Evolutionary conservation across 1,140 invertebrate genomes (phyloP).

Genomic region (Antheraea mylitta): DNA sequence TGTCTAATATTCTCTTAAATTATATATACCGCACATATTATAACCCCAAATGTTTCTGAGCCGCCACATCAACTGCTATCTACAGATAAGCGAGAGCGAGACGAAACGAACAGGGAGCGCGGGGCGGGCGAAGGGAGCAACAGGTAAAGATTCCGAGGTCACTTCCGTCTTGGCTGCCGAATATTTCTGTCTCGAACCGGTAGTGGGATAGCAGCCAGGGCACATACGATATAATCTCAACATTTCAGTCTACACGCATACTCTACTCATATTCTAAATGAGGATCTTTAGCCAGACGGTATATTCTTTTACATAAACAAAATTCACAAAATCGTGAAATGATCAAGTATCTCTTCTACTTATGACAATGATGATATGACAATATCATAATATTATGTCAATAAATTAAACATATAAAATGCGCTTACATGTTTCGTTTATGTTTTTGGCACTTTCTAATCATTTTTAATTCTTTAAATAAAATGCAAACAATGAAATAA

Average conservation of each 20-base stretch:
- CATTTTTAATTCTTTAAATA: too few species aligned
- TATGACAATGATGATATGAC: not conserved
- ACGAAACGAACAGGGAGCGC: constrained; percentile 44
- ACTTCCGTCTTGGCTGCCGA: constrained; percentile 78
- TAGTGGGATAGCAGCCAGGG: constrained; percentile 71
- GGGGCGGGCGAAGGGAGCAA: constrained; percentile 74
- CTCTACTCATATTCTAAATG: constrained; percentile 16
- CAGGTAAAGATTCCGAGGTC: constrained; percentile 79
- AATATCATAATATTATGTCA: too few species aligned
- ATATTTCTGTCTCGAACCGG: constrained; percentile 78
- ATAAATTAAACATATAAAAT: too few species aligned
- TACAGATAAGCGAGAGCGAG: constrained; percentile 39
- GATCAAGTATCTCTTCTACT: not conserved
- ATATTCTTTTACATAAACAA: not conserved
- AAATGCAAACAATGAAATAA: not conserved
- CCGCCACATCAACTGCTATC: constrained; percentile 33
- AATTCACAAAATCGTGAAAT: constrained; percentile 4
- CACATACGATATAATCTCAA: constrained; percentile 46
- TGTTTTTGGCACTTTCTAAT: too few species aligned
- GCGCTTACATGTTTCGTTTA: too few species aligned
- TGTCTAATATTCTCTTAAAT: constrained; percentile 68
- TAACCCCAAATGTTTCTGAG: constrained; percentile 42
- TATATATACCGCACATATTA: constrained; percentile 40
- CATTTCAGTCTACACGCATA: constrained; percentile 30
- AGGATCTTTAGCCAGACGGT: constrained; percentile 7